Conservation (phyloP, 2,797 vertebrate genomes). For the Florisuga fusca region DNA sequence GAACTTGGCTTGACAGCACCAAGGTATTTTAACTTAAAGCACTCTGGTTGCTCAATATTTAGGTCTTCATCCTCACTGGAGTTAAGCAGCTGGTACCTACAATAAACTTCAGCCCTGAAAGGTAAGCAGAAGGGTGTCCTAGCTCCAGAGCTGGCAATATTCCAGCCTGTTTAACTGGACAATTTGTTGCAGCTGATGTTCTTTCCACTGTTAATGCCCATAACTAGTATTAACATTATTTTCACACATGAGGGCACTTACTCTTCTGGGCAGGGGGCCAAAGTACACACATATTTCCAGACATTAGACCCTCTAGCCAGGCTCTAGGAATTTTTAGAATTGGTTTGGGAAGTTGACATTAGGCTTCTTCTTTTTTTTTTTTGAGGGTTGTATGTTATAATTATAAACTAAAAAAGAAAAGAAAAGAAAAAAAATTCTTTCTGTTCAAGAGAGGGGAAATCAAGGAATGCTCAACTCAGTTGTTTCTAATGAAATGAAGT, state of each 20-base stretch:
- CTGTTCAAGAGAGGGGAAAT: constrained; percentile 19
- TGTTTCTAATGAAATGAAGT: constrained; percentile 41
- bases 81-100: not conserved
- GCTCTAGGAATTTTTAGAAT: constrained; percentile 49
- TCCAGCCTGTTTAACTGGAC: constrained; percentile 59
- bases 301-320: constrained; percentile 49
- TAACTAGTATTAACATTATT: constrained; percentile 75
- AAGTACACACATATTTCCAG: constrained; percentile 62
- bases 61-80: not conserved
- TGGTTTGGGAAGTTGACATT: constrained; percentile 58
- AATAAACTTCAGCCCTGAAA: not conserved
- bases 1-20: not conserved
- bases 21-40: not conserved
- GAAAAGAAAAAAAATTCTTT: not conserved
- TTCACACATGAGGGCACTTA: constrained; percentile 76
- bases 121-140: not conserved
- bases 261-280: constrained; percentile 58
- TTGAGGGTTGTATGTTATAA: not conserved
- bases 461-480: not conserved
- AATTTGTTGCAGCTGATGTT: constrained; percentile 75
- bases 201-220: constrained; percentile 67
- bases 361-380: not conserved
- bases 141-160: constrained; percentile 16
- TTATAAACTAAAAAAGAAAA: not conserved
- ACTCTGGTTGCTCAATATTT: rapidly evolving